Evolutionary conservation across 2,113 vertebrate genomes (phyloP).

Genomic region (Setophaga petechia): DNA sequence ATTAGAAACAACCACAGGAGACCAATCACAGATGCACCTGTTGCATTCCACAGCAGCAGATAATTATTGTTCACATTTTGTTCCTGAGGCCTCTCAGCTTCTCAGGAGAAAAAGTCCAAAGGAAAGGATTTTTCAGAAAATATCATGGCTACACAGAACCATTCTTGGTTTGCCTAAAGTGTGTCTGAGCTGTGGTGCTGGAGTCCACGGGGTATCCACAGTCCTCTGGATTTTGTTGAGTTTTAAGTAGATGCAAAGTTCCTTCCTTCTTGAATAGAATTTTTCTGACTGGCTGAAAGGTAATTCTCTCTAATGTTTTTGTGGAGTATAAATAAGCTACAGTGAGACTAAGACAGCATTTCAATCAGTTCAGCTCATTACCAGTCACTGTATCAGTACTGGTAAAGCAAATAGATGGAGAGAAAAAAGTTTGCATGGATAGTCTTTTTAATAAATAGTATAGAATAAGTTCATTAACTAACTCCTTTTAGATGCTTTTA

Average conservation of each 20-base stretch:
- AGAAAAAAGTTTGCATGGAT: neutral
- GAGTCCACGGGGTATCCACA: neutral
- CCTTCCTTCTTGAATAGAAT: neutral
- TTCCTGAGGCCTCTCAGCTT: too few species aligned
- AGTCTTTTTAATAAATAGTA: neutral
- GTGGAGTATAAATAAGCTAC: neutral
- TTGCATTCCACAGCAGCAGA: too few species aligned
- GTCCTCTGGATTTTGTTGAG: too few species aligned
- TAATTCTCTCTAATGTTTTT: neutral
- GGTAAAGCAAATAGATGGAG: neutral
- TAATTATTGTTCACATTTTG: too few species aligned
- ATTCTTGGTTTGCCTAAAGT: neutral
- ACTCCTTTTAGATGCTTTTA: neutral
- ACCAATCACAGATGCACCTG: too few species aligned
- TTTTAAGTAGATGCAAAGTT: neutral
- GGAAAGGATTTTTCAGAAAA: too few species aligned
- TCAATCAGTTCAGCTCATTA: neutral
- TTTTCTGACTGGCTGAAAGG: neutral
- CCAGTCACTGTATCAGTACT: neutral
- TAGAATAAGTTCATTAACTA: neutral
- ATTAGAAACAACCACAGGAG: too few species aligned
- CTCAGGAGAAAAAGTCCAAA: too few species aligned
- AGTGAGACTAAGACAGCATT: neutral
- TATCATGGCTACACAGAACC: too few species aligned
- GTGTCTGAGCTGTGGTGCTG: neutral